Percentiles rank a stretch among this genome's conserved stretches.
Conservation (phyloP, 2,113 vertebrate species). For the Sigmodon hispidus region DNA sequence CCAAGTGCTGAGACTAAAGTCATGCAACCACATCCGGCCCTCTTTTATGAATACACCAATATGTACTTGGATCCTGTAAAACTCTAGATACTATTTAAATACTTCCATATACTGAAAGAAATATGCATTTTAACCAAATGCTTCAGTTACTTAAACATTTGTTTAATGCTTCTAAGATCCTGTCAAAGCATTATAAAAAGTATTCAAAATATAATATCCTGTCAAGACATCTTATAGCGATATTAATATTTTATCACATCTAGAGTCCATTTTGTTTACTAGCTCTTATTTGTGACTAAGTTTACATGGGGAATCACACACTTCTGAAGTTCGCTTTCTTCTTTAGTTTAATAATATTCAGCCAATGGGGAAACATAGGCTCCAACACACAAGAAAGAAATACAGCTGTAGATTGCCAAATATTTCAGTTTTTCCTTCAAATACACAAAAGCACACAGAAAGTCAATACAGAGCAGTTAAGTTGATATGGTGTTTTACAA, state of each 20-base stretch:
- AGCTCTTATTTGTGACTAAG: background rate
- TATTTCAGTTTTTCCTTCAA: slow-evolving; percentile 12
- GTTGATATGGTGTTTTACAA: background rate
- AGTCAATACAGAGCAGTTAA: background rate
- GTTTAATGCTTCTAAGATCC: background rate
- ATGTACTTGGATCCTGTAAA: background rate
- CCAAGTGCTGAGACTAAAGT: no score
- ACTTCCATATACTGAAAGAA: background rate
- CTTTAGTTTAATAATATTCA: slow-evolving; percentile 40
- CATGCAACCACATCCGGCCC: no score
- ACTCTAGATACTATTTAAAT: slow-evolving; percentile 15
- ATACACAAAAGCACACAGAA: background rate
- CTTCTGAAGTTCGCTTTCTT: background rate
- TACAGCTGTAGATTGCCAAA: background rate
- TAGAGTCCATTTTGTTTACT: background rate
- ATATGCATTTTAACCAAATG: background rate
- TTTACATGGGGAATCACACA: background rate
- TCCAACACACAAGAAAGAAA: slow-evolving; percentile 31
- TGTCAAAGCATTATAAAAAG: background rate
- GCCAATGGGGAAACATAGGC: background rate
- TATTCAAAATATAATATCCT: background rate
- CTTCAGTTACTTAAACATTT: background rate
- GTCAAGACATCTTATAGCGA: background rate
- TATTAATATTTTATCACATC: background rate
- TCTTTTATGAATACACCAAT: background rate